Evolutionary conservation across 2,113 vertebrate genomes (phyloP).

Genomic region (Mastomys coucha): DNA sequence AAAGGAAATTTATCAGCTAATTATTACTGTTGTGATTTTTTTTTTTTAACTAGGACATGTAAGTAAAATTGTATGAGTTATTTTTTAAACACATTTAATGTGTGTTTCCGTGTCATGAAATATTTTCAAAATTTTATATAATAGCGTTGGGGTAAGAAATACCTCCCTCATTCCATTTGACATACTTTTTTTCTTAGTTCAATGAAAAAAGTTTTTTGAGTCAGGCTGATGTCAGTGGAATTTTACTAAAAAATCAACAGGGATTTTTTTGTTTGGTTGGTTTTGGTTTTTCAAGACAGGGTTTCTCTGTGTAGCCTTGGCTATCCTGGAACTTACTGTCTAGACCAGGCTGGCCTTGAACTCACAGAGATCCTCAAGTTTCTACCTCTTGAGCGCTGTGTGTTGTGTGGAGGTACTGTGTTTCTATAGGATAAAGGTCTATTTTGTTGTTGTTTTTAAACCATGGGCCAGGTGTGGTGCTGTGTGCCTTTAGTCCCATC

Average conservation of each 20-base stretch:
- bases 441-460: background rate
- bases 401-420: background rate
- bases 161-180: background rate
- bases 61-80: slow-evolving; percentile 27
- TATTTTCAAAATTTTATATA: background rate
- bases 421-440: background rate
- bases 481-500: background rate
- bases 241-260: background rate
- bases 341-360: background rate
- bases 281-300: background rate
- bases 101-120: slow-evolving; percentile 26
- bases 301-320: background rate
- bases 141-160: background rate
- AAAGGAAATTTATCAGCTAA: slow-evolving; percentile 4
- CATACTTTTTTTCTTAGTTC: background rate
- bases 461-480: background rate
- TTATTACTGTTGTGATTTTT: slow-evolving; percentile 14
- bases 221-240: background rate
- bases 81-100: background rate
- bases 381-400: background rate
- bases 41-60: background rate
- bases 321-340: background rate
- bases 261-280: background rate
- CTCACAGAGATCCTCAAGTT: background rate
- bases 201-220: background rate